Evolutionary conservation across 2,888 invertebrate species (phyloP).

Genomic region (Zaprionus bogoriensis): DNA sequence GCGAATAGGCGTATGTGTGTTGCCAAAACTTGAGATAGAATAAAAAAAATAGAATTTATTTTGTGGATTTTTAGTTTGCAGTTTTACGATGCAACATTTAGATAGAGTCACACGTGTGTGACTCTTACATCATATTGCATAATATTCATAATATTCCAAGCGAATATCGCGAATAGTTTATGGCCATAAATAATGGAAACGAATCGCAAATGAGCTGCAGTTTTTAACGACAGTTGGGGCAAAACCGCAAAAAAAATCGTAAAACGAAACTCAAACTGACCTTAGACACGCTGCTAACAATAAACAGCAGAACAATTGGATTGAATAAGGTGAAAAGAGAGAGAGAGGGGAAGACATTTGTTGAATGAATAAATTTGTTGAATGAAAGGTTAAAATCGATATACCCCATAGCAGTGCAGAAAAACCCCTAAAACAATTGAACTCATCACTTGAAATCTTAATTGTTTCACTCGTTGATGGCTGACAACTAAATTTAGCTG

Average conservation of each 20-base stretch:
- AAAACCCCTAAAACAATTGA: background rate
- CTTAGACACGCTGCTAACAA: conserved; percentile 37
- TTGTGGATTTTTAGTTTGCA: background rate
- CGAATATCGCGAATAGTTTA: conserved; percentile 45
- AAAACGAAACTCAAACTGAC: conserved; percentile 46
- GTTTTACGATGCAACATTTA: conserved; percentile 18
- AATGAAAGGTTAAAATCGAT: background rate
- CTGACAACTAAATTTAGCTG: conserved; percentile 43
- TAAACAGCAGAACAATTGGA: background rate
- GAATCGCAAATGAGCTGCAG: conserved; percentile 30
- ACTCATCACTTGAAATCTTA: conserved; percentile 13
- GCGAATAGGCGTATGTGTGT: background rate
- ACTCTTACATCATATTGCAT: conserved; percentile 30
- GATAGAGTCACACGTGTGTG: conserved; percentile 38
- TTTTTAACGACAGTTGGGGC: too few relatives aligned
- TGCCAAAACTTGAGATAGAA: background rate
- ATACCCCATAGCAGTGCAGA: background rate
- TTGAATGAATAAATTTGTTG: background rate
- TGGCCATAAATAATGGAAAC: conserved; percentile 53
- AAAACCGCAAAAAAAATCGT: conserved; percentile 11
- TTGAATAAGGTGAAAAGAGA: too few relatives aligned
- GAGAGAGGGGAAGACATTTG: background rate
- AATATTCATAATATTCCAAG: conserved; percentile 39
- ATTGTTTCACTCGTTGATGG: conserved; percentile 17
- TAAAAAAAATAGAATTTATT: background rate